A percentile compares a stretch with the other conserved stretches of the same genome.
Conservation (phyloP, 1,140 invertebrate genomes). For the Onthophagus taurus region DNA sequence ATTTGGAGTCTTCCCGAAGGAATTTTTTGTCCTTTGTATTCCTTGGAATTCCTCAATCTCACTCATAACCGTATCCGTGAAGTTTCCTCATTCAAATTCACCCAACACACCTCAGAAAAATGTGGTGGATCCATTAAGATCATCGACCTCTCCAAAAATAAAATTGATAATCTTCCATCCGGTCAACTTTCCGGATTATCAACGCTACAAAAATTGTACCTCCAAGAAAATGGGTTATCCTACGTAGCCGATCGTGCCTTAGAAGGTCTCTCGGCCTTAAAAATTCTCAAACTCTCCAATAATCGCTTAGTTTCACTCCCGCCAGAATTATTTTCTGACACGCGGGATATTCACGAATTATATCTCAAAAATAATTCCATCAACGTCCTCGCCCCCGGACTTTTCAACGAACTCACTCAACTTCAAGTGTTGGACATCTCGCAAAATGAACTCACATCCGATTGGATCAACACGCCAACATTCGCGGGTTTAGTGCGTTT, state of each 20-base stretch:
- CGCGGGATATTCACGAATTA: constrained; percentile 70
- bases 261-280: constrained; percentile 65
- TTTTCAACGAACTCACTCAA: constrained; percentile 73
- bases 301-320: constrained; percentile 75
- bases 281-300: constrained; percentile 67
- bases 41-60: constrained; percentile 67
- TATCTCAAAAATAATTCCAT: constrained; percentile 81
- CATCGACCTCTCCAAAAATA: constrained; percentile 74
- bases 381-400: constrained; percentile 71
- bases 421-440: constrained; percentile 75
- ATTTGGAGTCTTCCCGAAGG: constrained; percentile 76
- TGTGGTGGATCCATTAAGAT: constrained; percentile 63
- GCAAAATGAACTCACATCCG: constrained; percentile 73
- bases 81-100: constrained; percentile 66
- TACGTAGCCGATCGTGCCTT: constrained; percentile 73
- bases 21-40: constrained; percentile 68
- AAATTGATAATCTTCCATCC: constrained; percentile 66
- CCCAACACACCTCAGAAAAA: constrained; percentile 49
- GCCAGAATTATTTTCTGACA: constrained; percentile 71
- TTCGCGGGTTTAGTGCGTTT: constrained; percentile 74
- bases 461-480: constrained; percentile 80
- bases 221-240: constrained; percentile 58
- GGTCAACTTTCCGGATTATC: constrained; percentile 59
- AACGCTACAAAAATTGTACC: constrained; percentile 49
- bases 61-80: constrained; percentile 73